A percentile compares a stretch with the other conserved stretches of the same genome.
These are phyloP conservation scores for Xanthorhoe spadicearia DNA, from an alignment of 2,888 invertebrate genomes.

Conservation along the genomic window DNA sequence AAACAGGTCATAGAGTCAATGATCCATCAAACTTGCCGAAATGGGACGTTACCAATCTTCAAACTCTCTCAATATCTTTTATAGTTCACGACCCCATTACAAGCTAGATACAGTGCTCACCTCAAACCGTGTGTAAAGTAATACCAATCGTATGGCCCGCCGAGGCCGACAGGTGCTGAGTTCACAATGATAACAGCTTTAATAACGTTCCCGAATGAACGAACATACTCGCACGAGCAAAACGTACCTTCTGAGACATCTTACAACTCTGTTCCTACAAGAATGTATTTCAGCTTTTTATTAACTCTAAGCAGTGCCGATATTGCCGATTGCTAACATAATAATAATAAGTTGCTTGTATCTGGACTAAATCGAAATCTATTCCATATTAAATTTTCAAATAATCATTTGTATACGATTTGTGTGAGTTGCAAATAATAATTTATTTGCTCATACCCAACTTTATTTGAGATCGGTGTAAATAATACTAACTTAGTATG, in stretches of 20 bases:
- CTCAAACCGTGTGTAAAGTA: constrained; percentile 23
- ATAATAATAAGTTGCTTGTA: too few relatives aligned
- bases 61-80: constrained; percentile 11
- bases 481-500: neutral
- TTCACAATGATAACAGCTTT: constrained; percentile 30
- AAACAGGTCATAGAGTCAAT: neutral
- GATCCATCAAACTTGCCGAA: neutral
- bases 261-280: neutral
- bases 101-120: constrained; percentile 19
- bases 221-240: constrained; percentile 23
- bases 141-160: constrained; percentile 34
- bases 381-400: too few relatives aligned
- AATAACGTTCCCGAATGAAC: constrained; percentile 31
- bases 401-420: too few relatives aligned
- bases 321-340: too few relatives aligned
- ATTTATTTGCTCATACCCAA: too few relatives aligned
- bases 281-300: neutral
- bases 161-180: constrained; percentile 33
- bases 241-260: constrained; percentile 13
- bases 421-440: too few relatives aligned
- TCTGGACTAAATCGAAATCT: too few relatives aligned
- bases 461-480: neutral
- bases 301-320: too few relatives aligned
- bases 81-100: constrained; percentile 18
- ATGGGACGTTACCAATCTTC: neutral